Conservation (phyloP, 2,888 invertebrate species). For the Tolmerus cingulatus region DNA sequence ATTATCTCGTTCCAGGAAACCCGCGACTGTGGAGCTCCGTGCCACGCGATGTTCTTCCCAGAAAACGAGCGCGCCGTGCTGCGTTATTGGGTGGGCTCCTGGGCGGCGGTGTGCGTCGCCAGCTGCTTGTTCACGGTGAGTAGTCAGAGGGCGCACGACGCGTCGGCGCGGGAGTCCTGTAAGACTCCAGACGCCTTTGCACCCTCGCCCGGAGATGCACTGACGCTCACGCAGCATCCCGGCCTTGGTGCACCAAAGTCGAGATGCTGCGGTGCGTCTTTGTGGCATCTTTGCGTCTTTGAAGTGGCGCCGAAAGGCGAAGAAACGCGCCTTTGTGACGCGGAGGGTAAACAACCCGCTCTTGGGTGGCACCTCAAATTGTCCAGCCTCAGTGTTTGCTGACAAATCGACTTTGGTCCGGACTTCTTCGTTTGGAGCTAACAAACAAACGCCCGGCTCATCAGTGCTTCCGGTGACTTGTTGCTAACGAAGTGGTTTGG, state of each 20-base stretch:
- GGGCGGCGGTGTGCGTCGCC: slow-evolving; percentile 88
- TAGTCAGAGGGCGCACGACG: slow-evolving; percentile 39
- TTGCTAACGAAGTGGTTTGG: neutral
- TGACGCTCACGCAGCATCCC: neutral
- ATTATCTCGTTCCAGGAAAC: slow-evolving; percentile 57
- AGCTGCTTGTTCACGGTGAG: slow-evolving; percentile 88
- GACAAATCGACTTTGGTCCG: neutral
- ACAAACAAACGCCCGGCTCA: neutral
- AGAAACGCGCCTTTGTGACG: neutral
- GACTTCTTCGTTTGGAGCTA: neutral
- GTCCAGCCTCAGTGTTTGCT: neutral
- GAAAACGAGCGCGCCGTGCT: slow-evolving; percentile 83
- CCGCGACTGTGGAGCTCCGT: slow-evolving; percentile 88
- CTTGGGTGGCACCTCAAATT: slow-evolving; percentile 25
- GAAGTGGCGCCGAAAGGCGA: neutral
- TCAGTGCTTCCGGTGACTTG: neutral
- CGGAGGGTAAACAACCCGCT: neutral
- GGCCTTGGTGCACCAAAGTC: neutral
- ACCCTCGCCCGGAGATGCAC: neutral
- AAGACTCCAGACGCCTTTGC: neutral
- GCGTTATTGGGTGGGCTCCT: slow-evolving; percentile 90
- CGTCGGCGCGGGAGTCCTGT: neutral
- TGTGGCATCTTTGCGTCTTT: neutral
- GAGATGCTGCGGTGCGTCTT: neutral
- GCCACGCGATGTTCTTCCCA: slow-evolving; percentile 91